phyloP scores from a whole-genome alignment of 2,888 invertebrate genomes.

The Nasonovia ribisnigri region DNA sequence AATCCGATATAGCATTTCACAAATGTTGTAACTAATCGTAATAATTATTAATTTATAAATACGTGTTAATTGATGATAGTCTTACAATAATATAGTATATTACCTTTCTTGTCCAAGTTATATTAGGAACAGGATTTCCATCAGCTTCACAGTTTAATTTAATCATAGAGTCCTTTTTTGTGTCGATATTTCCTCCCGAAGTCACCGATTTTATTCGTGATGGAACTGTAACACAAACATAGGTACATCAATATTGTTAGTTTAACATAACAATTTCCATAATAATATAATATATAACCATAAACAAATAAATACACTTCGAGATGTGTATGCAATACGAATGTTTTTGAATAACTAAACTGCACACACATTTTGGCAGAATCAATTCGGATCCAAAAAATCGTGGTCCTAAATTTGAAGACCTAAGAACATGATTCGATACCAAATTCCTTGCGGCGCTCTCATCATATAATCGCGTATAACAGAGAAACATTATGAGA shows the following conservation, averaged over 20 bases:
- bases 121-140: constrained; percentile 80
- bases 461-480: neutral
- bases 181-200: constrained; percentile 76
- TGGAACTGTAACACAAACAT: constrained; percentile 73
- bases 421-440: neutral
- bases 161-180: constrained; percentile 73
- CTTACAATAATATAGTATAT: constrained; percentile 67
- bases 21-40: neutral
- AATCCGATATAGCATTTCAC: neutral
- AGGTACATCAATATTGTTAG: neutral
- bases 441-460: neutral
- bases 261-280: neutral
- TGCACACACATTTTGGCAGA: neutral
- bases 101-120: constrained; percentile 80
- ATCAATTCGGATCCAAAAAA: neutral
- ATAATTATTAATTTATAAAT: neutral
- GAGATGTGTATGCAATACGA: neutral
- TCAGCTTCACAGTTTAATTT: constrained; percentile 80
- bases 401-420: neutral
- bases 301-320: neutral
- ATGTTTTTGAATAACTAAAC: neutral
- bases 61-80: neutral
- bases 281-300: neutral
- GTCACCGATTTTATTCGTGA: constrained; percentile 77
- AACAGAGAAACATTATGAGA: neutral